These are phyloP conservation scores for Heliconius cydno DNA, from an alignment of 2,888 invertebrate species.

Conservation along the genomic window DNA sequence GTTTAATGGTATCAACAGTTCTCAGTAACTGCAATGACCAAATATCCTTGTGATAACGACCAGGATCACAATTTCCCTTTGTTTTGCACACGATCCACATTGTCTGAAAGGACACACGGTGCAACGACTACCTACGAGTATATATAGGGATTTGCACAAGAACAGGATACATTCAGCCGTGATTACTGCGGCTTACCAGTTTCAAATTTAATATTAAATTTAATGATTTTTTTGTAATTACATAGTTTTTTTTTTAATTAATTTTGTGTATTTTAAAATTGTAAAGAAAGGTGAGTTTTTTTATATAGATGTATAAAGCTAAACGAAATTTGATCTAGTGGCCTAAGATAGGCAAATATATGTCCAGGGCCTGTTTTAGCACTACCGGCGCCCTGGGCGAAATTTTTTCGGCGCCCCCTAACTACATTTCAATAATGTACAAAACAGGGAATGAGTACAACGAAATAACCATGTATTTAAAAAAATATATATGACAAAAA, in stretches of 20 bases:
- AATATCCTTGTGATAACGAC: conserved; percentile 38
- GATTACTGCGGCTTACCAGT: conserved; percentile 45
- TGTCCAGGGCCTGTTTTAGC: too few species aligned
- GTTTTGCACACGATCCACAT: conserved; percentile 32
- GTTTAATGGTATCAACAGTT: background rate
- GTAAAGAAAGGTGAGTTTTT: background rate
- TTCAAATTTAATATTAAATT: background rate
- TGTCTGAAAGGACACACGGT: background rate
- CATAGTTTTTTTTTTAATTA: background rate
- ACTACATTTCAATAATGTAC: too few species aligned
- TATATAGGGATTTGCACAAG: conserved; percentile 15
- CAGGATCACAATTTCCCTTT: conserved; percentile 7
- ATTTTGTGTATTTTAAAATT: background rate
- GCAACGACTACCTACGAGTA: background rate
- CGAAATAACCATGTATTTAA: too few species aligned
- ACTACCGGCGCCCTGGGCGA: too few species aligned
- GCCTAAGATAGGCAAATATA: too few species aligned
- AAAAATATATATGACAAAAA: too few species aligned
- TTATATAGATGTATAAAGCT: background rate
- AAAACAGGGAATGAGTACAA: too few species aligned
- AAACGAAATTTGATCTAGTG: too few species aligned
- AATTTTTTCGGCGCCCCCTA: too few species aligned
- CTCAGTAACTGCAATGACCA: background rate
- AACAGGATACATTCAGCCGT: conserved; percentile 46
- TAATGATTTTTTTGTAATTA: background rate